Base-by-base conservation (phyloP, 2,113 vertebrate genomes). In the Ardeotis arabs region DNA sequence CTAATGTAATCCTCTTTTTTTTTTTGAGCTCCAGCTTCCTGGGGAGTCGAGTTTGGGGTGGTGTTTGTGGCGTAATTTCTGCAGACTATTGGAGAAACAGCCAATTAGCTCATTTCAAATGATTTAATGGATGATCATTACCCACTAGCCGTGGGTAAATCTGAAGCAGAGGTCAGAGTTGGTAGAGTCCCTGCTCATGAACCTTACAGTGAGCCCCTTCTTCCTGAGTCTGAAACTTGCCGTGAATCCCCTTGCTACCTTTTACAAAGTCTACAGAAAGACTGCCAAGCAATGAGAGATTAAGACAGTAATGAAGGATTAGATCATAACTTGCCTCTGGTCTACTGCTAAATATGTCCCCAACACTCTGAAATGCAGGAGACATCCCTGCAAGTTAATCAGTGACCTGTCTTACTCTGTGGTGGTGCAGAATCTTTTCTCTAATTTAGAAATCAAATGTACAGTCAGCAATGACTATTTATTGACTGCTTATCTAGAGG, bases 391-490 rank as follows among this genome's bases (percentile, higher is more conserved):
- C 47, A 85, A 91, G 66, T 39, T 58, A 90, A 63, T 89, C 67
- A 91, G 74, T 47, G 74, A 90, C 41, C 80, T 55, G 66, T 90
- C 60, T 90, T 94, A 25, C 21, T 93, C 53, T 64, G 44, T 83
- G 83, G 68, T 12, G 2, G 20, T 2, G 69, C 89, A 91, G 69
- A 81, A 82, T 62, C 5, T 74, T 58, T 60, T 9, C 77, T 94
- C 52, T 80, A 95, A 91, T 74, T 60, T 29, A 92, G 44, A 94
- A 96, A 93, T 77, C 70, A 96, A 76, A 49, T 59, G 44, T 84
- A 83, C 44, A 64, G 47, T 90, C 31, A 53, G 52, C 63, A 93
- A 83, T 89, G 53, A 94, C 56, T 97, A 83, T 95, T 93, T 96
- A 92, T 88, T 95, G 84, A 15, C n/a, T 90, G 55, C 24, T 73